Base-by-base conservation (phyloP, 2,113 vertebrate species). In the Saimiri boliviensis region DNA sequence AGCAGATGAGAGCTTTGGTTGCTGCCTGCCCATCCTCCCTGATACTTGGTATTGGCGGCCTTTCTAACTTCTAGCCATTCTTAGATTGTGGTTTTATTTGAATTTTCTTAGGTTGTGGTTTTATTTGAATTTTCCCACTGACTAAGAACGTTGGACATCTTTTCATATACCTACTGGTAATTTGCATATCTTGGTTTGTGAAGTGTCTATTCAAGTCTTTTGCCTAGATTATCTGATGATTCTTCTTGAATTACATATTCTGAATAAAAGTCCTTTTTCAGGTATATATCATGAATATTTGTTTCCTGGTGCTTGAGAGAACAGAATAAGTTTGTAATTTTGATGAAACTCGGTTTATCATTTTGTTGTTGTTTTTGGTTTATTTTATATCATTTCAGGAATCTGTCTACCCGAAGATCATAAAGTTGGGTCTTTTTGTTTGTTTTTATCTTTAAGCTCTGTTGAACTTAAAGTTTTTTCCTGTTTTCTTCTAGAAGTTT, bases 11-110 rank as follows among this genome's bases (percentile, higher is more conserved):
- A 21, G 76, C 45, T 54, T 60, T 80, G 35, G 77, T 54, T 56
- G 79, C 49, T 70, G 35, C 42, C 45, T 17, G 60, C 19, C 27
- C 19, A 1, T 80, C n/a, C 42, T 54, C 52, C 9, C 30, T 5
- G n/a, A 6, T 20, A 23, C 56, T 49, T 19, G 0, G 25, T 71
- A 7, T 49, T 8, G n/a, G 25, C 9, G 0, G 0, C 63, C 30
- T 71, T 79, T n/a, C 27, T 77, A 58, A 70, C 71, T 49, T 14
- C 27, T 21, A n/a, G 16, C 56, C 32, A 2, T 37, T 45, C 30
- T 68, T 25, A 83, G 49, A 25, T 73, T 12, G 2, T 49, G 32
- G 37, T 56, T 68, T 47, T 70, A 47, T 88, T 56, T 27, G 56
- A 87, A 54, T 68, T 92, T 63, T 82, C 66, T 68, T 25, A 83